Conservation (phyloP, 2,888 invertebrate genomes). For the Zonitis immaculata region DNA sequence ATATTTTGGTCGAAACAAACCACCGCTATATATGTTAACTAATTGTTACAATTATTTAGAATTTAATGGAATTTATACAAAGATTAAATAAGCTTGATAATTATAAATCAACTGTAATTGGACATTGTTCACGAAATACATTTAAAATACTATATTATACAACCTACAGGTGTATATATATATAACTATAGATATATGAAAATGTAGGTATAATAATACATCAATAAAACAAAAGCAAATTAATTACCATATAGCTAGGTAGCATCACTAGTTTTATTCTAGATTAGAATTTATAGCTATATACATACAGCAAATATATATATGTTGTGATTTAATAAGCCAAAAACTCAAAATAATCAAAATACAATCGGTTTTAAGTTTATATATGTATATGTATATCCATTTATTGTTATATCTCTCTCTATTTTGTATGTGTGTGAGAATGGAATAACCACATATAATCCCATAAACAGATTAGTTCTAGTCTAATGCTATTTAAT, state of each 20-base stretch:
- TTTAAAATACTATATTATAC: too few species aligned
- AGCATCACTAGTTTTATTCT: not conserved
- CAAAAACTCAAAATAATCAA: not conserved
- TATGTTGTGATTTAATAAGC: constrained; percentile 1
- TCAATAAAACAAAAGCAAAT: constrained; percentile 16
- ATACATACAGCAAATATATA: not conserved
- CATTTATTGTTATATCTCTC: not conserved
- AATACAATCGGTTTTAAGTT: not conserved
- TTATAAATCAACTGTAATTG: constrained; percentile 19
- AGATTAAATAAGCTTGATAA: constrained; percentile 12
- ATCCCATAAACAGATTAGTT: constrained; percentile 4
- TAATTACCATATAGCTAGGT: constrained; percentile 10
- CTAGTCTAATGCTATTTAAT: constrained; percentile 5
- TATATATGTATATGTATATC: not conserved
- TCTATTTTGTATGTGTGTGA: not conserved
- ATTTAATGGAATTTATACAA: constrained; percentile 13
- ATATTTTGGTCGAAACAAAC: not conserved
- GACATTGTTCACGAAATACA: constrained; percentile 16
- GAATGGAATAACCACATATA: constrained; percentile 1
- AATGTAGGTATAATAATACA: constrained; percentile 7
- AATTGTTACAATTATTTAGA: not conserved
- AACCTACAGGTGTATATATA: not conserved
- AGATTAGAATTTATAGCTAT: not conserved
- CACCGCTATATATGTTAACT: not conserved
- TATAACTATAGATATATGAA: not conserved